Conservation (phyloP, 2,888 invertebrate species). For the Mesorhabditis spiculigera region DNA sequence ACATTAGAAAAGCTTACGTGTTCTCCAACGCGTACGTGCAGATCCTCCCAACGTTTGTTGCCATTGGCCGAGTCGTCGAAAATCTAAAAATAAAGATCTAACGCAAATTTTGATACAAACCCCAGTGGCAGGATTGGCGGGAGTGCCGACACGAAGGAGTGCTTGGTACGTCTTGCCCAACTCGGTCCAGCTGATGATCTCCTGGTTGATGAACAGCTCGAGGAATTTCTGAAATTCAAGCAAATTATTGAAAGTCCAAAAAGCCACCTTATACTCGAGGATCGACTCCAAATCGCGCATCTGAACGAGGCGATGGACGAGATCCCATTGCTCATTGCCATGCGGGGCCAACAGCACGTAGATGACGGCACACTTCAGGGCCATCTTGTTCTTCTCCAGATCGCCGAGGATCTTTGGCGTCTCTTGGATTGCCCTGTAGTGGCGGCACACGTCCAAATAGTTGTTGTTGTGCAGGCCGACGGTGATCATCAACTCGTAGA, state of each 20-base stretch:
- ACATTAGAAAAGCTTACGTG: conserved; percentile 69
- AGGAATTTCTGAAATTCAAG: conserved; percentile 33
- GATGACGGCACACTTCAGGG: conserved; percentile 80
- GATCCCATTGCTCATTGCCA: conserved; percentile 94
- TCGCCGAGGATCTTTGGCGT: conserved; percentile 73
- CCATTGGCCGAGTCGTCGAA: conserved; percentile 67
- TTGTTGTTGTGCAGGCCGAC: conserved; percentile 91
- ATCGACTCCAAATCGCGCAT: conserved; percentile 45
- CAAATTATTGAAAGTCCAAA: not conserved
- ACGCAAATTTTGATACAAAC: too few relatives aligned
- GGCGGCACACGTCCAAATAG: conserved; percentile 88
- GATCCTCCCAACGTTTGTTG: conserved; percentile 83
- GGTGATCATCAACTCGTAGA: too few relatives aligned
- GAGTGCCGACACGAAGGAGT: too few relatives aligned
- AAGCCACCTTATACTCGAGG: conserved; percentile 46
- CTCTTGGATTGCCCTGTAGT: conserved; percentile 86
- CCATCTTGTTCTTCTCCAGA: conserved; percentile 67
- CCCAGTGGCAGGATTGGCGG: conserved; percentile 55
- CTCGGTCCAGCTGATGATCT: too few relatives aligned
- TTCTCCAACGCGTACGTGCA: conserved; percentile 92
- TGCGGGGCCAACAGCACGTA: conserved; percentile 90
- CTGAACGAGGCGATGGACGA: conserved; percentile 78
- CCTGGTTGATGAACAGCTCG: too few relatives aligned
- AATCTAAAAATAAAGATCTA: too few relatives aligned
- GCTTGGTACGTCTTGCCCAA: too few relatives aligned